phyloP scores from a whole-genome alignment of 2,113 vertebrate genomes.

The Ammodramus savannarum region DNA sequence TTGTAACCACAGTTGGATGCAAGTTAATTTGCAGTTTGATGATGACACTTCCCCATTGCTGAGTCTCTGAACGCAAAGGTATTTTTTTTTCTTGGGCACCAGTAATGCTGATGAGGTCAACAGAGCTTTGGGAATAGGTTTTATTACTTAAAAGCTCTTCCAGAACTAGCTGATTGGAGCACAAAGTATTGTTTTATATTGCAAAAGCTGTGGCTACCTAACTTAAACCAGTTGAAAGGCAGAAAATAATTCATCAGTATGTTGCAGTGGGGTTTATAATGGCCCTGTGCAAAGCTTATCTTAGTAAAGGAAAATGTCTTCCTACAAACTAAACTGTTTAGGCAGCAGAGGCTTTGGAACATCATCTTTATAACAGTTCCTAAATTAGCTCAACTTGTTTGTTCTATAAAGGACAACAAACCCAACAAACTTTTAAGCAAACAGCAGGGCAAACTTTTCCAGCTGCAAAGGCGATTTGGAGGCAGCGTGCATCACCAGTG shows the following conservation, averaged over 20 bases:
- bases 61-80: not conserved
- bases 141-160: constrained; percentile 25
- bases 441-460: not conserved
- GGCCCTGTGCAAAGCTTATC: not conserved
- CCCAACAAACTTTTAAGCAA: constrained; percentile 37
- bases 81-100: not conserved
- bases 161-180: not conserved
- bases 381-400: constrained; percentile 23
- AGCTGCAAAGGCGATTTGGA: not conserved
- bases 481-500: not conserved
- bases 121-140: not conserved
- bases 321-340: constrained; percentile 23
- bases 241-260: constrained; percentile 14
- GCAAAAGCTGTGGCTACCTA: not conserved
- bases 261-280: constrained; percentile 40
- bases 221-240: not conserved
- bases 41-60: not conserved
- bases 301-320: not conserved
- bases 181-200: not conserved
- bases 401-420: not conserved
- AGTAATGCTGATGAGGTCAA: not conserved
- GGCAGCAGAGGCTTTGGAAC: constrained; percentile 21
- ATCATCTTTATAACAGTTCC: not conserved
- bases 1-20: not conserved
- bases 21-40: constrained; percentile 4